Percentiles rank a stretch among this genome's conserved stretches.
Evolutionary conservation across 2,113 vertebrate genomes (phyloP).

Genomic region (Diphyllodes magnificus): DNA sequence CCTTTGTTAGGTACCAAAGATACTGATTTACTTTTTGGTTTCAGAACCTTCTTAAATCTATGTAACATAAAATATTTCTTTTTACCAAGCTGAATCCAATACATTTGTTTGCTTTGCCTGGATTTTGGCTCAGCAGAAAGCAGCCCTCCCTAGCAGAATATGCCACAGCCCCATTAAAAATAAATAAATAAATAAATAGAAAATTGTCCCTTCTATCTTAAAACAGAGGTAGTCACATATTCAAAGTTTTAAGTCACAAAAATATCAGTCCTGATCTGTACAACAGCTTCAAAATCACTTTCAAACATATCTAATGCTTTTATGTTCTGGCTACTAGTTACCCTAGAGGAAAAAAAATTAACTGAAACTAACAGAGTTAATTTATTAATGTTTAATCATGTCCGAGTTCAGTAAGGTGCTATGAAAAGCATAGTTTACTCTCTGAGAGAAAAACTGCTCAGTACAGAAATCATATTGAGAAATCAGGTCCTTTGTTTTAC

Average conservation of each 20-base stretch:
- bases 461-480: background rate
- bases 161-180: background rate
- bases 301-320: background rate
- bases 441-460: rapidly evolving
- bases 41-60: background rate
- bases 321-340: background rate
- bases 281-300: background rate
- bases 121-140: background rate
- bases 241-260: background rate
- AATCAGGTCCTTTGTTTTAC: background rate
- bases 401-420: background rate
- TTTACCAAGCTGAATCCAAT: background rate
- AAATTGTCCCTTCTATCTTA: background rate
- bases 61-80: background rate
- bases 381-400: background rate
- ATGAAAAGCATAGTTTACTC: background rate
- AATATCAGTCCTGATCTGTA: background rate
- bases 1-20: background rate
- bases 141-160: background rate
- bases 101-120: background rate
- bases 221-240: background rate
- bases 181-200: background rate
- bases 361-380: background rate
- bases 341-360: background rate
- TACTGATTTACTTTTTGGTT: background rate